phyloP scores from a whole-genome alignment of 2,888 invertebrate genomes.

The Ochropleura leucogaster region DNA sequence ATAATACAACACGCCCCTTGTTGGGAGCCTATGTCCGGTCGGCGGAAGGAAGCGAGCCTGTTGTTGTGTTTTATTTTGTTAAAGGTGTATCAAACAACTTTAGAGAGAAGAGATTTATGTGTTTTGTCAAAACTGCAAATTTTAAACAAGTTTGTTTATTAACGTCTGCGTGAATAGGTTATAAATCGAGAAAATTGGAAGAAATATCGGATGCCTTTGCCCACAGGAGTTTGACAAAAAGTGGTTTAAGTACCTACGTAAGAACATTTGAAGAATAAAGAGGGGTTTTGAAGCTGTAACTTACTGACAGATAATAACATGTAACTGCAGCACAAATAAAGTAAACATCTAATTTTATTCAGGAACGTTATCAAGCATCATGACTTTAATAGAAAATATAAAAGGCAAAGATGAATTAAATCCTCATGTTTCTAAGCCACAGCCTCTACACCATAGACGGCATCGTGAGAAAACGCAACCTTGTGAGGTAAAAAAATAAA shows the following conservation, averaged over 20 bases:
- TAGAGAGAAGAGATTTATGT: background rate
- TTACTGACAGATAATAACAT: background rate
- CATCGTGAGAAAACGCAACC: slow-evolving; percentile 61
- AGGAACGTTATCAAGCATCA: background rate
- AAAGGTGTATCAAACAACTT: slow-evolving; percentile 24
- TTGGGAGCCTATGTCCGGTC: slow-evolving; percentile 41
- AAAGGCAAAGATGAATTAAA: background rate
- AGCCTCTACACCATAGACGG: slow-evolving; percentile 13
- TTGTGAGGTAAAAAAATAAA: slow-evolving; percentile 57
- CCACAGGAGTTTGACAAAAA: too few relatives aligned
- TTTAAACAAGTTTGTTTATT: background rate
- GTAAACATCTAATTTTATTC: background rate
- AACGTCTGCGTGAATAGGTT: too few relatives aligned
- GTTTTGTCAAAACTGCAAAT: background rate
- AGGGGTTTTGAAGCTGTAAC: background rate
- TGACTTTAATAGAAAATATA: background rate
- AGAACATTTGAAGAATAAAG: too few relatives aligned
- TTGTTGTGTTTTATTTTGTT: slow-evolving; percentile 40
- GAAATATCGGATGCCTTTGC: too few relatives aligned
- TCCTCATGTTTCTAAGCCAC: slow-evolving; percentile 3
- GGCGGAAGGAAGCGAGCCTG: slow-evolving; percentile 52
- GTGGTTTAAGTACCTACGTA: too few relatives aligned
- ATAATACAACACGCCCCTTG: slow-evolving; percentile 54
- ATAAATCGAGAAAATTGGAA: too few relatives aligned
- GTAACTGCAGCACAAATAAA: background rate